Evolutionary conservation across 30 jellyfish, hydroid and myxozoan genomes (phyloP).

Genomic region (Phacellophora camtschatica): DNA sequence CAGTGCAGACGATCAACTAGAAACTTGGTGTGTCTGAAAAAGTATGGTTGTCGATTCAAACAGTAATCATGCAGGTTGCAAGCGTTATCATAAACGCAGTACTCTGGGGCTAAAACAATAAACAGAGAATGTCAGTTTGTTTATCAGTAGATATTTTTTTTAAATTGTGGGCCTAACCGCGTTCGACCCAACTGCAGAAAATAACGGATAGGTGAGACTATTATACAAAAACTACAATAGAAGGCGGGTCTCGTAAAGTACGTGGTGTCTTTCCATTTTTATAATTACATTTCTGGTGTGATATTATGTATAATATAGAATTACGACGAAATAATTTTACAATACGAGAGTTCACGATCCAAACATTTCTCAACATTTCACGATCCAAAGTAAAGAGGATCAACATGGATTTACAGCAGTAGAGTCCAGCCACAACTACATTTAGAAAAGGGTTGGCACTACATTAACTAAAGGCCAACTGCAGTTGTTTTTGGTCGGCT

Average conservation of each 20-base stretch:
- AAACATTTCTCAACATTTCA: background rate
- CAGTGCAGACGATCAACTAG: background rate
- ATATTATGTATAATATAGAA: background rate
- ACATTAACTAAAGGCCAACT: background rate
- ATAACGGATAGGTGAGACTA: background rate
- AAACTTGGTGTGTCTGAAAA: background rate
- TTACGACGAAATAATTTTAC: background rate
- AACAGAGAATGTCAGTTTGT: background rate
- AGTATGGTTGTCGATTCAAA: background rate
- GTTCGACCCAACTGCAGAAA: background rate
- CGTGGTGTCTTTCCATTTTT: background rate
- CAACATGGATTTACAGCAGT: background rate
- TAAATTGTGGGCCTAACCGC: background rate
- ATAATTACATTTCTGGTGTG: background rate
- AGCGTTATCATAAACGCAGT: slow-evolving; percentile 22
- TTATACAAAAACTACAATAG: background rate
- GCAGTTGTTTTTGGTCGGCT: background rate
- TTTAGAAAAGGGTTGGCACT: background rate
- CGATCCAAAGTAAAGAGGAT: background rate
- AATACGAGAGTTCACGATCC: background rate
- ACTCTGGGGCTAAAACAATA: slow-evolving; percentile 2
- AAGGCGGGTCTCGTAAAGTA: background rate
- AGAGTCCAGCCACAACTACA: background rate
- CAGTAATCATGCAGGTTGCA: slow-evolving; percentile 4
- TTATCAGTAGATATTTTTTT: too few relatives aligned